Evolutionary conservation across 2,888 invertebrate species (phyloP), one percentile per base, ranked within the genome.

Genomic region (Rhodophaea formosa): DNA sequence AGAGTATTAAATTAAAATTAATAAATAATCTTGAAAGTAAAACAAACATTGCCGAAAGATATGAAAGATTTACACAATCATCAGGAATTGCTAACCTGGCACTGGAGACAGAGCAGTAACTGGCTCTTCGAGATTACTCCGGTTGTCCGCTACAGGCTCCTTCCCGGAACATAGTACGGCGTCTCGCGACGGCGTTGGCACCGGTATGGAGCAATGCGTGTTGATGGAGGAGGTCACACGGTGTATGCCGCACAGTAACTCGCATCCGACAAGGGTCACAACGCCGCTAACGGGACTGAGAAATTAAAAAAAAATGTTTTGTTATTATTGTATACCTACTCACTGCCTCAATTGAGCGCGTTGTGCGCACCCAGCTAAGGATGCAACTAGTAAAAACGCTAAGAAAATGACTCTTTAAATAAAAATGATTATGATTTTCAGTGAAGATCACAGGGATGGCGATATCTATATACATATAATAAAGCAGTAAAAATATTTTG

Each of bases 231-330:
- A 91, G 55, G 90, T 90, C 62, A 91, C 87, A 57, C 91, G 90
- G 77, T 94, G 93, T 59, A 94, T 92, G 66, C 94, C 94, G 63
- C 93, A 92, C 55, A 94, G 86, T 59, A 94, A 79, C 81, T 94
- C 94, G 79, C 93, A 93, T 0, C 93, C 93, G 55, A 94, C 92
- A 63, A 94, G 82, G 10, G 93, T 93, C 56, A 93, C 92, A 62
- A 94, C 92, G 57, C 93, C 92, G 66, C 92, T 93, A 61, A 92
- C 82, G 10, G 92, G 91, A 70, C 93, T 93, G 70, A 1, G 47
- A 23, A 56, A 54, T 7, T 14, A n/a, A 44, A 12, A 32, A 47
- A 17, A 47, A 47, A 53, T 29, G 5, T 23, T 23, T n/a, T n/a
- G n/a, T 30, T 35, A 8, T 35, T 8, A 12, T 35, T 35, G 7